Conservation (phyloP, 2,113 vertebrate genomes). For the Pygoscelis adeliae region DNA sequence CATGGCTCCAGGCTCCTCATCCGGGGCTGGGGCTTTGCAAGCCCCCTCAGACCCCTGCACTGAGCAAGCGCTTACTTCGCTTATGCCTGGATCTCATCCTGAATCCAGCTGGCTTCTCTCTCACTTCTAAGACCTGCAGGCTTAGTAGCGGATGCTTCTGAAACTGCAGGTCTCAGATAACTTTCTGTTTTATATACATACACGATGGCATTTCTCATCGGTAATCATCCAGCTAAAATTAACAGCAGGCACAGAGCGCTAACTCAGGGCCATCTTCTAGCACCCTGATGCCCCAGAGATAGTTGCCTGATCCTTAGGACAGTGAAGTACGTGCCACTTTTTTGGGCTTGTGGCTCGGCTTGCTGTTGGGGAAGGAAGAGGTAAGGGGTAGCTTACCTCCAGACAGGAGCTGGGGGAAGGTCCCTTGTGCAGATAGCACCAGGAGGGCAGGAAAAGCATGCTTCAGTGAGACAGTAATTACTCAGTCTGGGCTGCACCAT, state of each 20-base stretch:
- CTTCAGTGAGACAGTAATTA: neutral
- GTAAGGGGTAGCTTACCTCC: neutral
- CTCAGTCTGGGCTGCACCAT: neutral
- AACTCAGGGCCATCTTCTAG: neutral
- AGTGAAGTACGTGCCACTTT: neutral
- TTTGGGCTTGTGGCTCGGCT: neutral
- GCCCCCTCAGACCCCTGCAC: neutral
- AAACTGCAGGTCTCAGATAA: neutral
- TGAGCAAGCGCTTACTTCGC: fast-evolving
- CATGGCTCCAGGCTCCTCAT: neutral
- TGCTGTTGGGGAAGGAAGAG: neutral
- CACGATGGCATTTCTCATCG: fast-evolving
- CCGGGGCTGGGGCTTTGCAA: neutral
- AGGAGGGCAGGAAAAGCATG: neutral
- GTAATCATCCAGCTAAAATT: neutral
- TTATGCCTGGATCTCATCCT: neutral
- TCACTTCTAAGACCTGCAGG: neutral
- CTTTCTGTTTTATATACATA: neutral
- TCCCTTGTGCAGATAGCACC: neutral
- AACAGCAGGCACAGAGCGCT: neutral
- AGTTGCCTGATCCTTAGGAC: neutral
- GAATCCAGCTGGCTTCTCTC: neutral
- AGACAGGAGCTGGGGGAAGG: neutral
- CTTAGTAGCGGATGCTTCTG: neutral
- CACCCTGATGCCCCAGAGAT: neutral